These are phyloP conservation scores for Yoshiicerus persimilis DNA, from an alignment of 1,140 invertebrate species.

Conservation along the genomic window DNA sequence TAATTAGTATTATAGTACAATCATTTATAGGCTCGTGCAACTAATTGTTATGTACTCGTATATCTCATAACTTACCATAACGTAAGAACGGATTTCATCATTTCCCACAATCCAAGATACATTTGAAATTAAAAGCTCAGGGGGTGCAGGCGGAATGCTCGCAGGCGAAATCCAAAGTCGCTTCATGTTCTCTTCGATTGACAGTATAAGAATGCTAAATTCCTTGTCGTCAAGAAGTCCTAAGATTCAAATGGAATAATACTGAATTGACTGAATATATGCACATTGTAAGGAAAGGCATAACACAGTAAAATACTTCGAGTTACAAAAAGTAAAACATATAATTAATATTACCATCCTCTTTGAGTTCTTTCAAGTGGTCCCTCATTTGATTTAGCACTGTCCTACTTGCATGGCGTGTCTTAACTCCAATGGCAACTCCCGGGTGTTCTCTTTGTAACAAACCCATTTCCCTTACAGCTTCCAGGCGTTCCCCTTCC, in stretches of 20 bases:
- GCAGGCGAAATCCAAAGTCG: constrained; percentile 35
- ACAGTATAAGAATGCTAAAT: neutral
- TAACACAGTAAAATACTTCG: neutral
- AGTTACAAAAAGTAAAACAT: neutral
- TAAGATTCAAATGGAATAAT: neutral
- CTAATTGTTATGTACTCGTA: neutral
- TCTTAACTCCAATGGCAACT: constrained; percentile 58
- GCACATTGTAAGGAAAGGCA: neutral
- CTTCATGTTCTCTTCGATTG: constrained; percentile 41
- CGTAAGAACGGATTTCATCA: constrained; percentile 28
- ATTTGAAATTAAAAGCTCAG: constrained; percentile 30
- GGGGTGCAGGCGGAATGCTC: neutral
- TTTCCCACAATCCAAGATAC: constrained; percentile 39
- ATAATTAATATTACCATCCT: constrained; percentile 50
- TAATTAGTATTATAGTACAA: neutral
- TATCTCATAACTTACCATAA: neutral
- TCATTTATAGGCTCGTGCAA: neutral
- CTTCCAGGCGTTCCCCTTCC: constrained; percentile 30
- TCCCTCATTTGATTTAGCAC: constrained; percentile 56
- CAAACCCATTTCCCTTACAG: constrained; percentile 43
- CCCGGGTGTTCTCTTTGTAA: constrained; percentile 57
- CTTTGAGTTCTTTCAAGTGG: constrained; percentile 52
- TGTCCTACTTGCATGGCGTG: constrained; percentile 56
- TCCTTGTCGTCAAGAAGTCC: constrained; percentile 1
- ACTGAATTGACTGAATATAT: neutral